These are phyloP conservation scores for Ruditapes philippinarum DNA, from an alignment of 1,140 invertebrate species.

Conservation along the genomic window DNA sequence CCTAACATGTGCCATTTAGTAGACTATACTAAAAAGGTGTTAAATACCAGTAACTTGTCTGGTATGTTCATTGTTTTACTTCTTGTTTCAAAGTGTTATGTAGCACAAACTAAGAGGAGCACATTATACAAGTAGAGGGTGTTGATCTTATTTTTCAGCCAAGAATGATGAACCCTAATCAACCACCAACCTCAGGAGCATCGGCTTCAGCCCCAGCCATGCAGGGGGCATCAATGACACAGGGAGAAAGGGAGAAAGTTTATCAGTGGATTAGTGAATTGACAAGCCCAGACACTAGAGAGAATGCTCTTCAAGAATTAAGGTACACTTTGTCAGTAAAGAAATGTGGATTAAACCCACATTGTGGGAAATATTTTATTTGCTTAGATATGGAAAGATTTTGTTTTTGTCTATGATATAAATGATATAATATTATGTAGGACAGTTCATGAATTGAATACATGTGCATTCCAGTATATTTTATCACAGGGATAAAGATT, in stretches of 20 bases:
- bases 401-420: too few species aligned
- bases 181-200: slow-evolving; percentile 50
- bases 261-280: slow-evolving; percentile 98
- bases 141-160: neutral
- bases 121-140: neutral
- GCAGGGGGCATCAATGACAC: slow-evolving; percentile 71
- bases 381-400: too few species aligned
- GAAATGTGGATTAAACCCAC: too few species aligned
- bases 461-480: too few species aligned
- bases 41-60: too few species aligned
- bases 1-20: neutral
- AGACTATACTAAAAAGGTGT: neutral
- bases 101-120: neutral
- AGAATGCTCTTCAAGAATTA: slow-evolving; percentile 98
- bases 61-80: too few species aligned
- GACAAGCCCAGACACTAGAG: slow-evolving; percentile 97
- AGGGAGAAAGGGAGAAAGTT: slow-evolving; percentile 93
- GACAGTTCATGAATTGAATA: too few species aligned
- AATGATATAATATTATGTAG: too few species aligned
- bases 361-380: too few species aligned
- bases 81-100: neutral
- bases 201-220: neutral
- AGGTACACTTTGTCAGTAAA: too few species aligned
- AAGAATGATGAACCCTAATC: slow-evolving; percentile 61
- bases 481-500: too few species aligned